A percentile compares a stretch with the other conserved stretches of the same genome.
phyloP scores from a whole-genome alignment of 1,140 invertebrate species.

The Hyposmocoma kahamanoa region DNA sequence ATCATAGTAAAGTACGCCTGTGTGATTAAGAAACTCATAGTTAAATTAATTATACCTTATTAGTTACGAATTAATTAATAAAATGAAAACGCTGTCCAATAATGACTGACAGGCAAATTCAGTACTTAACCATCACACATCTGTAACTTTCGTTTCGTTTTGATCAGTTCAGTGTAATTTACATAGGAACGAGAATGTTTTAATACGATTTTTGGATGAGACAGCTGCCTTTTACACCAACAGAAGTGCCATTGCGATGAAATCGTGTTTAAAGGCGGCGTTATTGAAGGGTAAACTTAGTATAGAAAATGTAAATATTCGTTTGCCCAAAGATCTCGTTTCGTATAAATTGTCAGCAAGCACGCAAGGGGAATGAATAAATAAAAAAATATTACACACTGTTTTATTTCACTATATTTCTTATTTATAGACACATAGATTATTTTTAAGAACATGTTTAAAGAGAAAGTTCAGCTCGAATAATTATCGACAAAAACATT shows the following conservation, averaged over 20 bases:
- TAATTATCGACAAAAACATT: too few species aligned
- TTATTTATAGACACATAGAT: not conserved
- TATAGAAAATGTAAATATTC: conserved; percentile 38
- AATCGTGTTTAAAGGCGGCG: too few species aligned
- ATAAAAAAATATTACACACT: conserved; percentile 29
- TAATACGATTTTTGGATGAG: not conserved
- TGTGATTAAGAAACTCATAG: too few species aligned
- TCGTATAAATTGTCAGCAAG: conserved; percentile 54
- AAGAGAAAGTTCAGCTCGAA: not conserved
- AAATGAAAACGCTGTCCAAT: too few species aligned
- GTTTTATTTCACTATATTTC: not conserved
- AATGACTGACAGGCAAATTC: too few species aligned
- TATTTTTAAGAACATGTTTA: not conserved
- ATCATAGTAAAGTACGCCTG: too few species aligned
- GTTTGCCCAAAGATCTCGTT: conserved; percentile 46
- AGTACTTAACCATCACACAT: too few species aligned
- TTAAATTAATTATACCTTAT: too few species aligned
- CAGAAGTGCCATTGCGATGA: conserved; percentile 36
- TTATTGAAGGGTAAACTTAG: conserved; percentile 15
- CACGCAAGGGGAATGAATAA: conserved; percentile 60
- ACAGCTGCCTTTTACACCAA: conserved; percentile 3
- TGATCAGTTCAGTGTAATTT: too few species aligned
- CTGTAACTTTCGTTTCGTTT: too few species aligned
- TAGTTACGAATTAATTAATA: too few species aligned
- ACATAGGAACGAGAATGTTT: not conserved